Percentiles rank a stretch among this genome's conserved stretches.
Conservation (phyloP, 1,140 invertebrate species). For the Rhagoletis pomonella region DNA sequence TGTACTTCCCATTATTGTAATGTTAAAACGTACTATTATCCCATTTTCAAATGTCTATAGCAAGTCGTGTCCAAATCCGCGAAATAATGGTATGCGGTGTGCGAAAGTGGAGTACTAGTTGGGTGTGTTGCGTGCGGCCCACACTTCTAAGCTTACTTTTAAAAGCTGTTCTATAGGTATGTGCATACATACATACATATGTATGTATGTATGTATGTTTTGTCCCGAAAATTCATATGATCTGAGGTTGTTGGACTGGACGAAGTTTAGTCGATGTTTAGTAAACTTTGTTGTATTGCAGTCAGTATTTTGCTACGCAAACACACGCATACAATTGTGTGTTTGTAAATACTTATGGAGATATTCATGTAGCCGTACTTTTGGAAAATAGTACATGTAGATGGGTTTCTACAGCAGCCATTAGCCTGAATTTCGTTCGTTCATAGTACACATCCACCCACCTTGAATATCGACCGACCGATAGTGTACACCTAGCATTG, state of each 20-base stretch:
- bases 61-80: no score
- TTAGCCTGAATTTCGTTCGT: slow-evolving; percentile 1
- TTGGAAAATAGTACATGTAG: background rate
- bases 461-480: background rate
- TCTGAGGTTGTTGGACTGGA: slow-evolving; percentile 17
- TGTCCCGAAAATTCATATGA: background rate
- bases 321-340: background rate
- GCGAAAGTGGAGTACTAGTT: no score
- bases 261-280: background rate
- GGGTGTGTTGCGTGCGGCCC: no score
- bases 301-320: slow-evolving; percentile 2
- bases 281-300: background rate
- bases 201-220: background rate
- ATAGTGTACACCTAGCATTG: slow-evolving; percentile 5
- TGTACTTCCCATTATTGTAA: no score
- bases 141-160: no score
- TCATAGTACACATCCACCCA: background rate
- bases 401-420: background rate
- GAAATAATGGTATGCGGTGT: no score
- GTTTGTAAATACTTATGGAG: background rate
- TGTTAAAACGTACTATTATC: no score
- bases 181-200: background rate
- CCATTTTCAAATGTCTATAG: no score
- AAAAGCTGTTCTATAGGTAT: no score
- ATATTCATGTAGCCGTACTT: background rate